A percentile compares a stretch with the other conserved stretches of the same genome.
Conservation (phyloP, 2,113 vertebrate species). For the Tichodroma muraria region DNA sequence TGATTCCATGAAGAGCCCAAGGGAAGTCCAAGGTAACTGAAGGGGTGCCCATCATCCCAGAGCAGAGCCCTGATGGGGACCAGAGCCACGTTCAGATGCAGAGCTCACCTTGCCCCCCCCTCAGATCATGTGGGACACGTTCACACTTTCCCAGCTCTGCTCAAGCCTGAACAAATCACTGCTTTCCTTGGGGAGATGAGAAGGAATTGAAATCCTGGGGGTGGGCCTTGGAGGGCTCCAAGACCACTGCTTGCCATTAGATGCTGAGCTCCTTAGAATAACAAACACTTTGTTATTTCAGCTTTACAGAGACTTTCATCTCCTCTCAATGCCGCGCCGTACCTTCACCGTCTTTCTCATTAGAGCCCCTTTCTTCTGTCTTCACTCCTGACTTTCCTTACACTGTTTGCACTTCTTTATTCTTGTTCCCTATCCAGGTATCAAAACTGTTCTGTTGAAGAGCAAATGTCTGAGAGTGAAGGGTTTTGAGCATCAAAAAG, state of each 20-base stretch:
- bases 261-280: not conserved
- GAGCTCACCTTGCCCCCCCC: not conserved
- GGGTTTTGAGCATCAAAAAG: constrained; percentile 3
- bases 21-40: not conserved
- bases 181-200: not conserved
- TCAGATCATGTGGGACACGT: rapidly evolving
- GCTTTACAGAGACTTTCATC: not conserved
- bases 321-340: not conserved
- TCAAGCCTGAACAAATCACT: not conserved
- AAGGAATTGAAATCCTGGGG: not conserved
- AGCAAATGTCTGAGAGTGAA: not conserved
- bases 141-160: not conserved
- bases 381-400: constrained; percentile 11
- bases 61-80: not conserved
- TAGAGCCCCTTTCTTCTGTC: constrained; percentile 18
- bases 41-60: not conserved
- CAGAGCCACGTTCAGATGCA: not conserved
- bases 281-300: not conserved
- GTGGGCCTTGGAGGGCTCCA: not conserved
- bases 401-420: constrained; percentile 44
- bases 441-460: constrained; percentile 47
- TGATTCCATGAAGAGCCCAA: not conserved
- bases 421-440: constrained; percentile 8
- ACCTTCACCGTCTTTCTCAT: constrained; percentile 14
- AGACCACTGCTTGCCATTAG: not conserved